Evolutionary conservation across 1,140 invertebrate species (phyloP).

Genomic region (Sinella curviseta): DNA sequence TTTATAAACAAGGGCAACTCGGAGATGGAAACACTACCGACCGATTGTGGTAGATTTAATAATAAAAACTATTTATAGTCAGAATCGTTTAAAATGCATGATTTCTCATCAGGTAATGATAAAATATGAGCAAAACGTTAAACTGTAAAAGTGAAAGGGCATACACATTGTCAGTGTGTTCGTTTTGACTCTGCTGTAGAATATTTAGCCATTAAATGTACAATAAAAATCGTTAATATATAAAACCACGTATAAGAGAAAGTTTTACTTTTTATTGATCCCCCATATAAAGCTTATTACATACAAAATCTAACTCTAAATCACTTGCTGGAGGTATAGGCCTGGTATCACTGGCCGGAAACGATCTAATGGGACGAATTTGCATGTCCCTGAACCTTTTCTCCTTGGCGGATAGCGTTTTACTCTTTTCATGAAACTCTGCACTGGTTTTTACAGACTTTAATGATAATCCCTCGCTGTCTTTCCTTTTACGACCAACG

Average conservation of each 20-base stretch:
- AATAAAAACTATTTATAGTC: too few relatives aligned
- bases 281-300: constrained; percentile 23
- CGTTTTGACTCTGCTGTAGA: too few relatives aligned
- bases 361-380: background rate
- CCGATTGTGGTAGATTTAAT: background rate
- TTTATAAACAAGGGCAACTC: constrained; percentile 9
- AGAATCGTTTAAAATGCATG: too few relatives aligned
- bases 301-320: constrained; percentile 43
- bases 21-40: background rate
- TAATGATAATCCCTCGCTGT: background rate
- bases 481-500: background rate
- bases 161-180: too few relatives aligned
- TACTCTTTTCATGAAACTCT: constrained; percentile 12
- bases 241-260: background rate
- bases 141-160: too few relatives aligned
- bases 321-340: constrained; percentile 43
- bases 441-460: constrained; percentile 1
- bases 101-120: too few relatives aligned
- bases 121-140: too few relatives aligned
- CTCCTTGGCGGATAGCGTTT: background rate
- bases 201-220: background rate
- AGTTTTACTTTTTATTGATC: background rate
- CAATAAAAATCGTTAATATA: background rate
- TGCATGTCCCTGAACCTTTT: constrained; percentile 5
- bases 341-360: background rate